Conservation (phyloP, 2,888 invertebrate genomes). For the Microctonus brassicae region DNA sequence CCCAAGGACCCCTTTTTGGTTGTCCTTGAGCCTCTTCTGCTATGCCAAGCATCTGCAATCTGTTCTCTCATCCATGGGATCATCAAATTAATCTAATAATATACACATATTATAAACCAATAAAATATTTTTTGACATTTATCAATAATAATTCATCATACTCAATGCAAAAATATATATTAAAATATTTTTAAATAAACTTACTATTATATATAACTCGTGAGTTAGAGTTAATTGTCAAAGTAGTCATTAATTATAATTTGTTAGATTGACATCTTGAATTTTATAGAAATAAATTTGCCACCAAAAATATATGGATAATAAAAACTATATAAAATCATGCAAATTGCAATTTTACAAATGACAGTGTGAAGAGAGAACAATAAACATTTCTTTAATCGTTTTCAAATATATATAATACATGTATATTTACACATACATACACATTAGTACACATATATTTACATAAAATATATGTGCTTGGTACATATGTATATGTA, state of each 20-base stretch:
- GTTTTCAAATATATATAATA: neutral
- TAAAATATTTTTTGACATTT: neutral
- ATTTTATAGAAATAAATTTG: neutral
- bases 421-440: no score
- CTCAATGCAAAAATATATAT: neutral
- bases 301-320: neutral
- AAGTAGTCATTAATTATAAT: neutral
- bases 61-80: conserved; percentile 64
- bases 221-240: neutral
- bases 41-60: conserved; percentile 62
- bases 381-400: neutral
- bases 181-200: neutral
- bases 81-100: conserved; percentile 51
- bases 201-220: neutral
- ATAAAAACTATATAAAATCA: neutral
- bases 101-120: neutral
- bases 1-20: conserved; percentile 54
- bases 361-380: neutral
- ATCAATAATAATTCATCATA: neutral
- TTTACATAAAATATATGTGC: neutral
- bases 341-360: neutral
- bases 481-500: neutral
- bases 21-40: conserved; percentile 59
- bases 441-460: neutral
- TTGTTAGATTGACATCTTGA: neutral